phyloP scores from a whole-genome alignment of 2,888 invertebrate genomes.

The Synanthedon formicaeformis region DNA sequence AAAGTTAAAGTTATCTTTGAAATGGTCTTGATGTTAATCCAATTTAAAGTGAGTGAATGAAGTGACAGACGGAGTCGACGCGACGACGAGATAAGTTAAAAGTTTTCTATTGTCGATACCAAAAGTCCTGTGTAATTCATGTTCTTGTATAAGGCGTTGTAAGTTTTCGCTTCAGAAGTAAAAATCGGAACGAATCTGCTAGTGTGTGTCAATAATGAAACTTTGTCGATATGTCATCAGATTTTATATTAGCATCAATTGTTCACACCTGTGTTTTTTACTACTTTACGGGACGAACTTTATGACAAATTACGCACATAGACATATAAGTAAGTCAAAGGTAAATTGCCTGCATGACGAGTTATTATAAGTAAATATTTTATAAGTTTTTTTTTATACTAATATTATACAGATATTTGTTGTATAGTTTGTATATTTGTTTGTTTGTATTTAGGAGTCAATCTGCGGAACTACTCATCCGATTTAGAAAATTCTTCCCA shows the following conservation, averaged over 20 bases:
- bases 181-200: slow-evolving; percentile 17
- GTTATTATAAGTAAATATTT: too few species aligned
- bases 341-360: too few species aligned
- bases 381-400: too few species aligned
- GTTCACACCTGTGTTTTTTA: not conserved
- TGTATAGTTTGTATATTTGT: too few species aligned
- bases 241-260: slow-evolving; percentile 16
- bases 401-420: too few species aligned
- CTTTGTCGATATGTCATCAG: slow-evolving; percentile 33
- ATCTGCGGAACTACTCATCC: too few species aligned
- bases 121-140: slow-evolving; percentile 21
- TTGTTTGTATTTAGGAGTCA: too few species aligned
- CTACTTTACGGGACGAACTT: not conserved
- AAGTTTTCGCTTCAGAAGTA: slow-evolving; percentile 23
- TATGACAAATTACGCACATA: not conserved
- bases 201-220: slow-evolving; percentile 14
- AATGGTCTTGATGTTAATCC: not conserved
- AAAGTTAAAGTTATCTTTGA: not conserved
- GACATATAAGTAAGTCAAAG: too few species aligned
- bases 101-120: not conserved
- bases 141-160: slow-evolving; percentile 26
- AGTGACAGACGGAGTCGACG: not conserved
- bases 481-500: too few species aligned
- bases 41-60: not conserved
- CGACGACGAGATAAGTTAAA: not conserved